Percentiles rank a stretch among this genome's conserved stretches.
Evolutionary conservation across 1,140 invertebrate species (phyloP).

Genomic region (Hestina assimilis): DNA sequence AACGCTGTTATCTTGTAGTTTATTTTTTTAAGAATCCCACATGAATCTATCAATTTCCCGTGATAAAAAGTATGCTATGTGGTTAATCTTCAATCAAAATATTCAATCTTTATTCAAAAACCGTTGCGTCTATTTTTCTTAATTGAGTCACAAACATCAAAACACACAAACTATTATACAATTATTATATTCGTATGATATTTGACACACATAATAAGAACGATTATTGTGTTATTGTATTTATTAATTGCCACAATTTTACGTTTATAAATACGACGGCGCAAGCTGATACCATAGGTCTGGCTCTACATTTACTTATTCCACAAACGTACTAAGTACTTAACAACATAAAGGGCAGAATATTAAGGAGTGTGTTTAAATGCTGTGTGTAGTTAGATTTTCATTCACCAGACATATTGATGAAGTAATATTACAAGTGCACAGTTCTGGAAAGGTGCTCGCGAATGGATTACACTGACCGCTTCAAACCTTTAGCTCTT

Average conservation of each 20-base stretch:
- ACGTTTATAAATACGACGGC: constrained; percentile 29
- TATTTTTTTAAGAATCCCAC: too few species aligned
- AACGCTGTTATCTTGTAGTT: too few species aligned
- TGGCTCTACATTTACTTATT: neutral
- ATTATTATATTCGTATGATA: too few species aligned
- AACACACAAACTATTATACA: too few species aligned
- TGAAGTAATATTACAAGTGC: neutral
- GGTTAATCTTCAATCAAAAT: too few species aligned
- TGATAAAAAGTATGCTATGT: too few species aligned
- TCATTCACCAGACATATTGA: neutral
- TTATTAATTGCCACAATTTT: constrained; percentile 36
- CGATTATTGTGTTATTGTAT: constrained; percentile 16
- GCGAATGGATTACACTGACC: neutral
- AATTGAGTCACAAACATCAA: too few species aligned
- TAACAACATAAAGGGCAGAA: too few species aligned
- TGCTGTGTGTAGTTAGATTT: neutral
- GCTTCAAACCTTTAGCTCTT: neutral
- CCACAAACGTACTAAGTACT: neutral
- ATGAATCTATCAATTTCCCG: too few species aligned
- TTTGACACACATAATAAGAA: neutral
- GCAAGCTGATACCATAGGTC: constrained; percentile 15
- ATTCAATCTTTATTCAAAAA: too few species aligned
- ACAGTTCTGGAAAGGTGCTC: neutral
- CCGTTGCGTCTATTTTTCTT: too few species aligned
- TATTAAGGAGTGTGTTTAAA: neutral